Conservation (phyloP, 2,888 invertebrate species). For the Amaurobius ferox region DNA sequence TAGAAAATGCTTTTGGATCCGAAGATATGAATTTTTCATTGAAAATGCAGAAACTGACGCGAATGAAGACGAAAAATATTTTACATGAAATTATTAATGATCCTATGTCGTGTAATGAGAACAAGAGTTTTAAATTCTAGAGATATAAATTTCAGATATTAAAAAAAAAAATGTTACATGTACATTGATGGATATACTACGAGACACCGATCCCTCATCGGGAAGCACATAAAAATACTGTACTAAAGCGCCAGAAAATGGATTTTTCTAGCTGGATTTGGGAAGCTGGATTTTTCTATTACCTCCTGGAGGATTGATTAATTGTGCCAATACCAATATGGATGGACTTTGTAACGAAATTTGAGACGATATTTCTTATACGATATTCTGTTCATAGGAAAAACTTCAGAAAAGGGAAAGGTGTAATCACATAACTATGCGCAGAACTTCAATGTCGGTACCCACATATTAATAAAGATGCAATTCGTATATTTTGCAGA, state of each 20-base stretch:
- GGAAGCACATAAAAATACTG: neutral
- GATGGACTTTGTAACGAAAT: neutral
- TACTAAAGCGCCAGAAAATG: neutral
- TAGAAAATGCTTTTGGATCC: neutral
- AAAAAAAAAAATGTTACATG: neutral
- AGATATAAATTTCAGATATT: neutral
- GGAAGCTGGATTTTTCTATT: neutral
- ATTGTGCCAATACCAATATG: too few species aligned
- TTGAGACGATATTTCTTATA: neutral
- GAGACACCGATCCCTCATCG: neutral
- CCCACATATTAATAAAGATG: too few species aligned
- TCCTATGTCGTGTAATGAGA: neutral
- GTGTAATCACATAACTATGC: too few species aligned
- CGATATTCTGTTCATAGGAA: too few species aligned
- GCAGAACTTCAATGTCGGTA: too few species aligned
- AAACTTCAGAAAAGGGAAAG: too few species aligned
- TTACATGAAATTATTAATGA: neutral
- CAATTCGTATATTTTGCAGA: too few species aligned
- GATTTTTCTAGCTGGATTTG: neutral
- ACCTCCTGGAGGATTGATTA: neutral
- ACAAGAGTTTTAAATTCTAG: neutral
- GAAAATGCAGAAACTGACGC: neutral
- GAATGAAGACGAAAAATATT: neutral
- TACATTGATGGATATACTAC: neutral
- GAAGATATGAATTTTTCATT: neutral